Percentiles rank a stretch among this genome's conserved stretches.
phyloP scores from a whole-genome alignment of 37 sponge, comb jelly and placozoan species.

The Cladorhizidae sp. region DNA sequence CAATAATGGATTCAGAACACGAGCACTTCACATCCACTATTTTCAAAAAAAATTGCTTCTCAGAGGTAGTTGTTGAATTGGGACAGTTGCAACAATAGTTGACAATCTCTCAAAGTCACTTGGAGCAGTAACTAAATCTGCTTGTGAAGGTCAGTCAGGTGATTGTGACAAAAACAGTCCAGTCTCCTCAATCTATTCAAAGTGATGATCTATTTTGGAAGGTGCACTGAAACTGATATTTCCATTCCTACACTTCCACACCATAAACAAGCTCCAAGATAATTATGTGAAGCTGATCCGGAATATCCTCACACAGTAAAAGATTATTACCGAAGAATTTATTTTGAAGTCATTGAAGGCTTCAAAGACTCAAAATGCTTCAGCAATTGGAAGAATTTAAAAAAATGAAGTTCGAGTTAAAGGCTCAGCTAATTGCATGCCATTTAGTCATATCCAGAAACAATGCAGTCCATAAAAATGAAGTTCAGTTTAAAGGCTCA shows the following conservation, averaged over 20 bases:
- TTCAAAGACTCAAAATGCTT: slow-evolving; percentile 42
- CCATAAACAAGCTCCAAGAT: slow-evolving; percentile 24
- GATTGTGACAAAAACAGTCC: slow-evolving; percentile 27
- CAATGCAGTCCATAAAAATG: neutral
- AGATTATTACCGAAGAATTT: slow-evolving; percentile 31
- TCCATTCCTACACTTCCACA: slow-evolving; percentile 27
- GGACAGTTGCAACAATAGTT: no score
- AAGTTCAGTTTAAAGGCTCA: neutral
- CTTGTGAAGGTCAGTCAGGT: slow-evolving; percentile 2
- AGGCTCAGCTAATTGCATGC: neutral
- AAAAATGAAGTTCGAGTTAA: neutral
- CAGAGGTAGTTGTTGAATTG: no score
- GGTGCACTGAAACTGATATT: no score
- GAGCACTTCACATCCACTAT: slow-evolving; percentile 19
- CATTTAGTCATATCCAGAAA: neutral
- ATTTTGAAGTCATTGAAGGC: slow-evolving; percentile 39
- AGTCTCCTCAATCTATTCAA: slow-evolving; percentile 22
- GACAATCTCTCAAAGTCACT: slow-evolving; percentile 50
- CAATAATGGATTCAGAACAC: slow-evolving; percentile 38
- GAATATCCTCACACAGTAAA: slow-evolving; percentile 36
- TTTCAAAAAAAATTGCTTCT: no score
- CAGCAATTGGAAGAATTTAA: slow-evolving; percentile 34
- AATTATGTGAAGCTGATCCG: slow-evolving; percentile 31
- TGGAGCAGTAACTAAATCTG: slow-evolving; percentile 32
- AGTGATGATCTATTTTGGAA: slow-evolving; percentile 3